These are phyloP conservation scores for Sciaenops ocellatus DNA, from an alignment of 2,797 vertebrate species.

Conservation along the genomic window DNA sequence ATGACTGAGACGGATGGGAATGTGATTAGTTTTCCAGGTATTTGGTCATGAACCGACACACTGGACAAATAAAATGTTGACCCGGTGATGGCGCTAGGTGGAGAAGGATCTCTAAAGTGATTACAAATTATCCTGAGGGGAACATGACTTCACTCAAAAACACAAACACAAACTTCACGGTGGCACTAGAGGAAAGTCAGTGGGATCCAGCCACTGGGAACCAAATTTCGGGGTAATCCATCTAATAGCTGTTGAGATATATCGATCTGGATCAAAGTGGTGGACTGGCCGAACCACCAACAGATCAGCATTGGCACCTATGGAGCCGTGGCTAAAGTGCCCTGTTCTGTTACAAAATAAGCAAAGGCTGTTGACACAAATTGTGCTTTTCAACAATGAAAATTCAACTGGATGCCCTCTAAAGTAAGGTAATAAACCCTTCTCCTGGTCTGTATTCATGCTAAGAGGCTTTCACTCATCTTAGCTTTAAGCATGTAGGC, in stretches of 20 bases:
- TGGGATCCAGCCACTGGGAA: too few species aligned
- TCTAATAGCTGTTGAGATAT: background rate
- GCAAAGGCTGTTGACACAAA: too few species aligned
- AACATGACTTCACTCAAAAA: background rate
- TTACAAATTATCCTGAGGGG: constrained; percentile 5
- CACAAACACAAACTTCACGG: background rate
- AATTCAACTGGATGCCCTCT: too few species aligned
- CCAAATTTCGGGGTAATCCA: background rate
- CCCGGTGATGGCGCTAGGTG: too few species aligned
- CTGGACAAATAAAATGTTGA: background rate
- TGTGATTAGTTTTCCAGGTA: too few species aligned
- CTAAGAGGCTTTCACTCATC: background rate
- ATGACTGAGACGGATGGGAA: too few species aligned
- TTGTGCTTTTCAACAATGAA: too few species aligned
- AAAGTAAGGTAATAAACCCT: background rate
- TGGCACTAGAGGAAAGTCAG: constrained; percentile 1
- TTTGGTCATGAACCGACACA: too few species aligned
- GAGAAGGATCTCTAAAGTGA: background rate
- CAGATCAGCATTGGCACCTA: background rate
- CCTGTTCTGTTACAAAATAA: background rate
- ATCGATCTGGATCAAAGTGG: background rate
- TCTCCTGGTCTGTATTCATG: background rate
- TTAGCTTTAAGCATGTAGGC: background rate
- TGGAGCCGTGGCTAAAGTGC: background rate
- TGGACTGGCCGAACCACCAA: background rate